Evolutionary conservation across 2,888 invertebrate species (phyloP).

Genomic region (Spilosoma lubricipeda): DNA sequence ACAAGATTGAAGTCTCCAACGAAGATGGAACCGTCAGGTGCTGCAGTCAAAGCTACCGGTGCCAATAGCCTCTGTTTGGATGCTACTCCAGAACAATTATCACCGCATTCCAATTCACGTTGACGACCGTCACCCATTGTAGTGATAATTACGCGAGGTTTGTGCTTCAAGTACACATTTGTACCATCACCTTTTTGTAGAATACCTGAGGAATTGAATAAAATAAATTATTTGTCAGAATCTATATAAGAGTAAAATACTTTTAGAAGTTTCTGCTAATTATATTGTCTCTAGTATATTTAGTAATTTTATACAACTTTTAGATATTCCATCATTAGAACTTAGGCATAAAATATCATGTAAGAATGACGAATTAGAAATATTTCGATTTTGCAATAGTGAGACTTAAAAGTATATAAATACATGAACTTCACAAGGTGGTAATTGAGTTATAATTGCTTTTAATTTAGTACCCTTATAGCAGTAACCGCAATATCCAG

Average conservation of each 20-base stretch:
- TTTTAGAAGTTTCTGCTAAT: neutral
- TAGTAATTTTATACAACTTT: no score
- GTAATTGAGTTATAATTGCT: neutral
- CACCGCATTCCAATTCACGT: conserved; percentile 92
- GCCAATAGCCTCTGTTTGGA: conserved; percentile 93
- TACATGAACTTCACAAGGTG: neutral
- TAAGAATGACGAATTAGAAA: neutral
- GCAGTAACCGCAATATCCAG: conserved; percentile 7
- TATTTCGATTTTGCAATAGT: no score
- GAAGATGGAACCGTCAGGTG: conserved; percentile 97
- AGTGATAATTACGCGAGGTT: conserved; percentile 95
- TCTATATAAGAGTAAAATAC: neutral
- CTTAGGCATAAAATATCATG: neutral
- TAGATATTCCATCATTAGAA: no score
- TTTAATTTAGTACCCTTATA: conserved; percentile 6
- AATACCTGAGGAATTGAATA: conserved; percentile 88
- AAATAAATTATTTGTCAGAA: neutral
- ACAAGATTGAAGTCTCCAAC: conserved; percentile 98
- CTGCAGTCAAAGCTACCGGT: conserved; percentile 96
- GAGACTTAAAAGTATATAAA: neutral
- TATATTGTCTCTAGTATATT: neutral
- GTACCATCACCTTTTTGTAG: conserved; percentile 99
- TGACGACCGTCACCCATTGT: conserved; percentile 97
- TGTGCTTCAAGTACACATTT: conserved; percentile 97
- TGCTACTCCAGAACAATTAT: conserved; percentile 90